phyloP scores from a whole-genome alignment of 2,113 vertebrate species.

The Kryptolebias marmoratus region DNA sequence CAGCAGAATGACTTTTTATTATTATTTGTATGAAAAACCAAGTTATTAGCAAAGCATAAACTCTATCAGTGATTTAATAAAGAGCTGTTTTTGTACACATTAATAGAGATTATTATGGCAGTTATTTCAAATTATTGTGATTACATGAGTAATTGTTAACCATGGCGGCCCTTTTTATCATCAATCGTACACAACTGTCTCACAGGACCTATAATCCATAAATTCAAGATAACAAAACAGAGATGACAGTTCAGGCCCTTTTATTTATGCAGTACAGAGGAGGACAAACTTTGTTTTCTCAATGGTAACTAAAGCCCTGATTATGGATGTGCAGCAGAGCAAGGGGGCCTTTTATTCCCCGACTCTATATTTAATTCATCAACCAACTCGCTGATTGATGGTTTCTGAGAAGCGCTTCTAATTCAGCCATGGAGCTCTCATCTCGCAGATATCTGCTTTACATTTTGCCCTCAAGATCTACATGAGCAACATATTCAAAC shows the following conservation, averaged over 20 bases:
- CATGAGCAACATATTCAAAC: constrained; percentile 41
- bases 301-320: constrained; percentile 7
- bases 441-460: constrained; percentile 30
- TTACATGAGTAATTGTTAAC: too few species aligned
- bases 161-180: too few species aligned
- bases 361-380: constrained; percentile 58
- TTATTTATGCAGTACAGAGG: neutral
- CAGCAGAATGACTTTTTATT: too few species aligned
- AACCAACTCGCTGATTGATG: constrained; percentile 38
- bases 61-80: too few species aligned
- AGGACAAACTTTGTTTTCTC: neutral
- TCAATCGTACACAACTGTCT: too few species aligned
- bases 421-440: constrained; percentile 13
- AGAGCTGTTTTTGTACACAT: too few species aligned
- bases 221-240: neutral
- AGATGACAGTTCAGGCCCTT: neutral
- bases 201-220: too few species aligned
- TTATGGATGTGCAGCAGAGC: constrained; percentile 1
- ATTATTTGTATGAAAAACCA: too few species aligned
- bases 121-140: too few species aligned
- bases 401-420: constrained; percentile 11
- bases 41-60: too few species aligned
- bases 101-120: too few species aligned
- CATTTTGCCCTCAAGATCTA: constrained; percentile 2
- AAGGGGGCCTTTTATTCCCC: constrained; percentile 1